Conservation (phyloP, 2,888 invertebrate species). For the Arctia plantaginis region DNA sequence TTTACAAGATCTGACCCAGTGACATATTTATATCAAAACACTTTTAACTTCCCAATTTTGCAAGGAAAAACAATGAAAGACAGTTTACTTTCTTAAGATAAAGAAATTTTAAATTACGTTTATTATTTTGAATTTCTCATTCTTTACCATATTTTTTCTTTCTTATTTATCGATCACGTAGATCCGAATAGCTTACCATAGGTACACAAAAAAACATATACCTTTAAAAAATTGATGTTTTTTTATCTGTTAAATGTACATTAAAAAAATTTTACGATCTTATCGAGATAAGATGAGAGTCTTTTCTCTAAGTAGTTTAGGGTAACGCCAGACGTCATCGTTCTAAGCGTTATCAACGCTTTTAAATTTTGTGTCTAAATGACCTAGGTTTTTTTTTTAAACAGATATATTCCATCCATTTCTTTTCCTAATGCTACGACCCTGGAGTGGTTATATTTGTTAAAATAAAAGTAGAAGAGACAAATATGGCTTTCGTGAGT, state of each 20-base stretch:
- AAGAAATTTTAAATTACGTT: neutral
- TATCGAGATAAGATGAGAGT: too few relatives aligned
- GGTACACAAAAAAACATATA: too few relatives aligned
- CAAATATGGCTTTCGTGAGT: neutral
- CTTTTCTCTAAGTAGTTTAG: too few relatives aligned
- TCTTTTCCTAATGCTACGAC: neutral
- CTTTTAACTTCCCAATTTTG: conserved; percentile 14
- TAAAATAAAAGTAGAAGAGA: neutral
- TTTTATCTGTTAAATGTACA: too few relatives aligned
- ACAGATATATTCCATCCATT: neutral
- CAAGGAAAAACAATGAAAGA: neutral
- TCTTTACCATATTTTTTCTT: too few relatives aligned
- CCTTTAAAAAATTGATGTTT: too few relatives aligned
- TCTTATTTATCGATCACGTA: too few relatives aligned
- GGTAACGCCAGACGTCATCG: neutral
- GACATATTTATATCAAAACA: conserved; percentile 38
- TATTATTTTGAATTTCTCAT: too few relatives aligned
- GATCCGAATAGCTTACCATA: too few relatives aligned
- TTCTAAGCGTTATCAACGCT: neutral
- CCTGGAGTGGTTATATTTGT: neutral
- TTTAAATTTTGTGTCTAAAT: neutral
- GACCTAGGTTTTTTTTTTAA: neutral
- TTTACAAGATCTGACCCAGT: conserved; percentile 41
- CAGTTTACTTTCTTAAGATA: neutral
- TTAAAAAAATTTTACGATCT: too few relatives aligned